Base-by-base conservation (phyloP, 2,113 vertebrate species). In the Etia nguti region DNA sequence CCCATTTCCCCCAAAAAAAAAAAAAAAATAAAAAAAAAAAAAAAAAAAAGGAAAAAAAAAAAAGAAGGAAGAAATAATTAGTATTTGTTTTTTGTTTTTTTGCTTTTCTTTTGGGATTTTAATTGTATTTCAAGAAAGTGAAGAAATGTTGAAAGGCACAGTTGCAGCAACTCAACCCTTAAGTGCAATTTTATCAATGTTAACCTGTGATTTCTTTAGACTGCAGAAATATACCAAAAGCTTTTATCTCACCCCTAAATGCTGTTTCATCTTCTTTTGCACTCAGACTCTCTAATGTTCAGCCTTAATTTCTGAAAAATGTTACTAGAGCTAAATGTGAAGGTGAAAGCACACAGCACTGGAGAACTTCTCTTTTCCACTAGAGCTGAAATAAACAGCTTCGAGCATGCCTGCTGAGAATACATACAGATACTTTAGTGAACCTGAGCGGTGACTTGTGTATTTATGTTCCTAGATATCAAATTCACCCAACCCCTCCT, bases 401-500 rank as follows among this genome's bases (percentile, higher is more conserved):
- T 48, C 9, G 34, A 31, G 52, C 15, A 0, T 62, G 38, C 11
- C 24, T 65, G 41, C 26, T 55, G 26, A 36, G 46, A 24, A 85
- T 6, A 59, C 41, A 48, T 22, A 4, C 15, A 59, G 55, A 85
- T 79, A 38, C 60, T 79, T 43, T 9, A 18, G 4, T 38, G 38
- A 54, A 13, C 18, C 26, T 62, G 20, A 85, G 29, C 57, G 24
- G 43, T 52, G 56, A 75, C 86, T 38, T 82, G 73, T 81, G 54
- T 85, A 36, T 77, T 89, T 70, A 29, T 82, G 16, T 80, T 82
- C 50, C 38, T 38, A 34, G 55, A 79, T 62, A 81, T 77, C 52
- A 24, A 29, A 18, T 59, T 55, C 34, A 24, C 36, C 12, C 24
- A 9, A 18, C n/a, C 50, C 3, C n/a, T 34, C 10, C 8, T 8